A percentile compares a stretch with the other conserved stretches of the same genome.
phyloP scores from a whole-genome alignment of 2,888 invertebrate species.

The Actias luna region DNA sequence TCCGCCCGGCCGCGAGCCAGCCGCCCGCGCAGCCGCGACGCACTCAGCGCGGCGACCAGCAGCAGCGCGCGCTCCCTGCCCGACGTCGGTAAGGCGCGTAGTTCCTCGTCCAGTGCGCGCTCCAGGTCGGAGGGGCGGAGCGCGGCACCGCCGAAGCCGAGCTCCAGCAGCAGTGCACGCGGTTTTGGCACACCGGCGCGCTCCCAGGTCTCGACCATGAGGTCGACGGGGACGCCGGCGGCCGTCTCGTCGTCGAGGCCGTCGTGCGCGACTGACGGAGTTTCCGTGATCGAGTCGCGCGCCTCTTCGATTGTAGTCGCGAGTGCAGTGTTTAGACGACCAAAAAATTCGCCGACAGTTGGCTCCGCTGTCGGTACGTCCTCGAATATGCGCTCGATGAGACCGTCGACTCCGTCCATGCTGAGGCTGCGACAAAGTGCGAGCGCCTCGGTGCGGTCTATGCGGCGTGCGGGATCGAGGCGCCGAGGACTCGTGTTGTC shows the following conservation, averaged over 20 bases:
- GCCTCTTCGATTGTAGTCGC: conserved; percentile 54
- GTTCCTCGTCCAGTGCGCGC: conserved; percentile 86
- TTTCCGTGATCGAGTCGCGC: conserved; percentile 24
- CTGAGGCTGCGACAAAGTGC: conserved; percentile 61
- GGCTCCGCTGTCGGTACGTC: conserved; percentile 47
- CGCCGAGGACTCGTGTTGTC: conserved; percentile 24
- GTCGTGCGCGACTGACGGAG: conserved; percentile 18
- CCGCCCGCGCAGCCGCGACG: conserved; percentile 86
- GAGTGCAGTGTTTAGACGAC: conserved; percentile 59
- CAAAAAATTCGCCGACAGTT: conserved; percentile 75
- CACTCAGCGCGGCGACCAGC: conserved; percentile 84
- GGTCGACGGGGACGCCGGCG: conserved; percentile 64
- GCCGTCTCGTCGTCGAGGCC: conserved; percentile 34
- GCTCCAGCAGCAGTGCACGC: conserved; percentile 83
- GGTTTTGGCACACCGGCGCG: conserved; percentile 85
- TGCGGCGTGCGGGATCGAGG: conserved; percentile 60
- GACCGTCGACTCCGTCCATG: conserved; percentile 63
- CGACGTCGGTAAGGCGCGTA: conserved; percentile 43
- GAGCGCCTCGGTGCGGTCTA: conserved; percentile 59
- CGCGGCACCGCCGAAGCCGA: conserved; percentile 84
- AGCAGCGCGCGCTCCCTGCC: conserved; percentile 52
- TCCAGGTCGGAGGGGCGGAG: conserved; percentile 84
- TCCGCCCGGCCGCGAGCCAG: conserved; percentile 88
- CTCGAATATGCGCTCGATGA: conserved; percentile 63
- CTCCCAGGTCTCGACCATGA: conserved; percentile 88